phyloP scores from a whole-genome alignment of 2,797 vertebrate species.

The Acridotheres tristis region DNA sequence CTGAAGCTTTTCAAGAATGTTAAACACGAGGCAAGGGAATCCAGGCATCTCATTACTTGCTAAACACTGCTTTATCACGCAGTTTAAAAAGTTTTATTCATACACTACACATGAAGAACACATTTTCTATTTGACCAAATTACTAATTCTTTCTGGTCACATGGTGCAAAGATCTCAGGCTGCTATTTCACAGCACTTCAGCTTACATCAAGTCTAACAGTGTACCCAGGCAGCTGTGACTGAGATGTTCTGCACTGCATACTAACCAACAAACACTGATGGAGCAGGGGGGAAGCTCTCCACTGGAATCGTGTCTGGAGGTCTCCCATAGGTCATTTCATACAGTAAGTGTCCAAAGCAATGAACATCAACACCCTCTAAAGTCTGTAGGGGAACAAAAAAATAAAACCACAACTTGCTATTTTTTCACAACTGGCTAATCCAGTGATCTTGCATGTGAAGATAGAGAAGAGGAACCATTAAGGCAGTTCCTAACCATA shows the following conservation, averaged over 20 bases:
- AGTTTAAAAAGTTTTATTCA: neutral
- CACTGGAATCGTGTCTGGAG: slow-evolving; percentile 86
- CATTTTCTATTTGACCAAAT: neutral
- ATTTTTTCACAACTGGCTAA: neutral
- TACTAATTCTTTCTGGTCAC: neutral
- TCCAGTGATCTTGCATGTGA: neutral
- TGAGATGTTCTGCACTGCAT: neutral
- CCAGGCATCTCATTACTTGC: neutral
- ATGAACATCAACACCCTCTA: slow-evolving; percentile 91
- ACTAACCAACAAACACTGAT: slow-evolving; percentile 87
- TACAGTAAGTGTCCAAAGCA: slow-evolving; percentile 95
- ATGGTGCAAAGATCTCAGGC: neutral
- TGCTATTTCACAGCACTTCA: neutral
- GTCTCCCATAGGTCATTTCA: slow-evolving; percentile 94
- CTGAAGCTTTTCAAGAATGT: slow-evolving; percentile 20
- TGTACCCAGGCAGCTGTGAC: neutral
- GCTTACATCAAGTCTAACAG: neutral
- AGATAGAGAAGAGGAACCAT: neutral
- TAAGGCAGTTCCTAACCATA: neutral
- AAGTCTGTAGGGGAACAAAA: slow-evolving; percentile 77
- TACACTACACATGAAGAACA: neutral
- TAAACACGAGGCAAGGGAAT: neutral
- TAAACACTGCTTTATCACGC: neutral
- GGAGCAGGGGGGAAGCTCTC: slow-evolving; percentile 86
- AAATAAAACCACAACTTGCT: neutral